Evolutionary conservation across 92 coral and sea anemone genomes (phyloP).

Genomic region (Chrysogorgia sp.): DNA sequence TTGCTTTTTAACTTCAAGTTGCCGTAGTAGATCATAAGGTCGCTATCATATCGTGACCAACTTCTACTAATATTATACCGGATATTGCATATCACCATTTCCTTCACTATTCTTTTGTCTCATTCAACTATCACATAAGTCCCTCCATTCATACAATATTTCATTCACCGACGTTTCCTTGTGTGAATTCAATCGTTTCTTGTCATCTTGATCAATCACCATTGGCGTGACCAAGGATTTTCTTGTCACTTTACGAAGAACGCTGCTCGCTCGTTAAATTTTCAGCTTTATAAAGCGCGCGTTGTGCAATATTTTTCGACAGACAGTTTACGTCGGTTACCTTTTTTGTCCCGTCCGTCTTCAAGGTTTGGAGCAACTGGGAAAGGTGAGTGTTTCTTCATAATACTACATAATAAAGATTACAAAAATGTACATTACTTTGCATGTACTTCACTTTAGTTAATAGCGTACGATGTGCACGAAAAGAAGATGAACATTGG

Average conservation of each 20-base stretch:
- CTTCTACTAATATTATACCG: slow-evolving; percentile 1
- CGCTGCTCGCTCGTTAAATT: slow-evolving; percentile 9
- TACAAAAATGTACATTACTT: too few relatives aligned
- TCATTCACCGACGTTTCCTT: slow-evolving; percentile 28
- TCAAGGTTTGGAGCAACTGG: background rate
- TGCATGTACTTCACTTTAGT: too few relatives aligned
- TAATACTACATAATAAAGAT: too few relatives aligned
- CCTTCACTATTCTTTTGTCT: slow-evolving; percentile 9
- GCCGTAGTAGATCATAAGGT: too few relatives aligned
- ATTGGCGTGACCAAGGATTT: slow-evolving; percentile 27
- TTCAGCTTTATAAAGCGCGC: slow-evolving; percentile 7
- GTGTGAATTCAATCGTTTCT: slow-evolving; percentile 11
- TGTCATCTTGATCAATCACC: slow-evolving; percentile 31
- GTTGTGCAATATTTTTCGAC: background rate
- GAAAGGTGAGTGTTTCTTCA: background rate
- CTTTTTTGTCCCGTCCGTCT: background rate
- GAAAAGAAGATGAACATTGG: too few relatives aligned
- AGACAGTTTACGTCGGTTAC: too few relatives aligned
- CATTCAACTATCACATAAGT: slow-evolving; percentile 20
- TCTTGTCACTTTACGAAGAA: background rate
- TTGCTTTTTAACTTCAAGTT: too few relatives aligned
- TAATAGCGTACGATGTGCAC: too few relatives aligned
- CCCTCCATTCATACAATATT: slow-evolving; percentile 32
- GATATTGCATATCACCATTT: slow-evolving; percentile 20
- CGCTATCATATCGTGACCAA: slow-evolving; percentile 30